Conservation (phyloP, 2,888 invertebrate species). For the Arrhopalites spinosus region DNA sequence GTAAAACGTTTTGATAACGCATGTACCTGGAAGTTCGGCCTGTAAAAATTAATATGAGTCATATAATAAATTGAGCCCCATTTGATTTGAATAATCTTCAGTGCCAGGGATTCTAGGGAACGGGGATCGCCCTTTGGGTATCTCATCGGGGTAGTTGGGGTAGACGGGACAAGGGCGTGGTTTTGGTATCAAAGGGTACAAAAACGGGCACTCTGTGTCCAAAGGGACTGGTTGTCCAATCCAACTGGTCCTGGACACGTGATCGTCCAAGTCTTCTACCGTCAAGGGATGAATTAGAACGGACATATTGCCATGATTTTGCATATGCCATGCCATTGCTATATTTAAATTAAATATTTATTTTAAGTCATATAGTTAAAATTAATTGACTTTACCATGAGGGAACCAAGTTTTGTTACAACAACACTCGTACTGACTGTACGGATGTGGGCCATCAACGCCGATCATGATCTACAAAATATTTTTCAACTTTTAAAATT, state of each 20-base stretch:
- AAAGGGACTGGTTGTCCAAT: conserved; percentile 47
- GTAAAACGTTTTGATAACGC: too few species aligned
- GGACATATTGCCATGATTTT: conserved; percentile 50
- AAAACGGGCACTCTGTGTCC: conserved; percentile 43
- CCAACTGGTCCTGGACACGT: conserved; percentile 42
- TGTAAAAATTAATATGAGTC: too few species aligned
- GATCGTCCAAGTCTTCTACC: conserved; percentile 46
- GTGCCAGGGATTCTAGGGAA: conserved; percentile 44
- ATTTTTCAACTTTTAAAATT: background rate
- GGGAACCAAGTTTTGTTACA: conserved; percentile 46
- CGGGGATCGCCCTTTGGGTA: conserved; percentile 26
- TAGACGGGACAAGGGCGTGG: conserved; percentile 45
- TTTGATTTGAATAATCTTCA: conserved; percentile 44
- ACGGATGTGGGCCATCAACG: conserved; percentile 50
- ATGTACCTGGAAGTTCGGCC: too few species aligned
- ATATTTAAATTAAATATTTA: too few species aligned
- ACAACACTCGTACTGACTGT: conserved; percentile 50
- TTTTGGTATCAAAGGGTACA: conserved; percentile 39
- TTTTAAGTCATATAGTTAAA: too few species aligned
- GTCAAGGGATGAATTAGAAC: conserved; percentile 50
- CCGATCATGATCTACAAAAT: conserved; percentile 38
- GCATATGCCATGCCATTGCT: conserved; percentile 41
- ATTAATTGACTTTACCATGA: too few species aligned
- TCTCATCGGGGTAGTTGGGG: conserved; percentile 41
- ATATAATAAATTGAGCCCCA: background rate